Base-by-base conservation (phyloP, 2,888 invertebrate genomes). In the Sesia apiformis region DNA sequence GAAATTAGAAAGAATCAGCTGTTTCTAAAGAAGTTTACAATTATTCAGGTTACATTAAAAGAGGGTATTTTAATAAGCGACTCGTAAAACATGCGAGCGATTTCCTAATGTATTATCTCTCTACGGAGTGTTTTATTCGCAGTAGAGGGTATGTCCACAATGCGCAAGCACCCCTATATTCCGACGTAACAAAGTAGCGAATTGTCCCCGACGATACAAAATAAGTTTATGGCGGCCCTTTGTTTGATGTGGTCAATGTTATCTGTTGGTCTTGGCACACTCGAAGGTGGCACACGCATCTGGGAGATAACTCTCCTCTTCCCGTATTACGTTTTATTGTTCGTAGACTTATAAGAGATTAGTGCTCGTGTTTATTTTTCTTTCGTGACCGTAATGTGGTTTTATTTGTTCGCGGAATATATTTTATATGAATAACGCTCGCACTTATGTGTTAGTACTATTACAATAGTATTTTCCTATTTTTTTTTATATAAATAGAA, bases 281-380 rank as follows among this genome's bases (percentile, higher is more conserved):
- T 54, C 41, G 39, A 53, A 49, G 41, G 63, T 67, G 56, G 61
- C 68, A 76, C 75, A 40, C 40, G 52, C 40, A 23, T 40, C 8
- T 4, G 69, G 59, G 63, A 76, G 83, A 84, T 84, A 81, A 76
- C 76, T 77, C 67, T 67, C 68, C 72, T 67, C 62, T 57, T 50
- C 64, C 61, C 67, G 72, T 76, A 81, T 78, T 76, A 74, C 76
- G 74, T 77, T 74, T 78, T 71, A 79, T 85, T 86, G 84, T 85
- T 75, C 23, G 72, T 70, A 64, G 72, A 79, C 78, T 84, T 80
- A 81, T 78, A 74, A 74, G 72, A 81, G 76, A 70, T 74, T 76
- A 77, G 77, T 73, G 72, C 76, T 73, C 77, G 76, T 81, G 77
- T 84, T 81, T 82, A 81, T 79, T 84, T 78, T 79, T 74, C 72